phyloP scores from a whole-genome alignment of 2,797 vertebrate genomes.

The Microctenopoma lineatum region DNA sequence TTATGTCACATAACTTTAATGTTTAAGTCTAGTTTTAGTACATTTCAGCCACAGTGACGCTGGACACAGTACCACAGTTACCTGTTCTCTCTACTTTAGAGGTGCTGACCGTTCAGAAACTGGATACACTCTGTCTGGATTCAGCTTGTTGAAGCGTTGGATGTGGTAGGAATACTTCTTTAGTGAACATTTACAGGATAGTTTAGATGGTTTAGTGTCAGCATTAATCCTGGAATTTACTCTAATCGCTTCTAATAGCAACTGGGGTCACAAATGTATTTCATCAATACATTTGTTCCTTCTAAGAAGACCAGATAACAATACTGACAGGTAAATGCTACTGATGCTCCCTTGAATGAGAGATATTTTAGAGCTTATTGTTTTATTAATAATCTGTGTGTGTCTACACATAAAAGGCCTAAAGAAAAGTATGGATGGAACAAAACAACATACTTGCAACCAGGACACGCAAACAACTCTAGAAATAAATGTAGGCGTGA shows the following conservation, averaged over 20 bases:
- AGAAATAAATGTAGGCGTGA: background rate
- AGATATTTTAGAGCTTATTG: no score
- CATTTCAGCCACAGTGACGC: background rate
- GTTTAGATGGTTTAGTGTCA: background rate
- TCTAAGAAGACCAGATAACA: background rate
- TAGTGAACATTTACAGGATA: background rate
- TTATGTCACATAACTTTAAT: background rate
- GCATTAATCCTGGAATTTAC: background rate
- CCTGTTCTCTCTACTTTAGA: no score
- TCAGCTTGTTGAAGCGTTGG: background rate
- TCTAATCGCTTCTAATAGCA: background rate
- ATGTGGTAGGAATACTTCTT: background rate
- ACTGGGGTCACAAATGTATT: background rate
- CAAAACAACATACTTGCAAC: background rate
- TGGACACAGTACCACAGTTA: background rate
- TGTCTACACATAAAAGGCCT: background rate
- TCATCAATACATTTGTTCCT: background rate
- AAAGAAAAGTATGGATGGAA: background rate
- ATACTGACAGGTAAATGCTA: no score
- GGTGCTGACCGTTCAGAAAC: no score
- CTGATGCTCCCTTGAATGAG: no score
- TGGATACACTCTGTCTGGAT: no score
- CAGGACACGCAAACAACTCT: background rate
- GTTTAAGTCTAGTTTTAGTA: background rate
- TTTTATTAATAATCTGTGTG: background rate